Percentiles rank a stretch among this genome's conserved stretches.
These are phyloP conservation scores for Rhabdophis nuchalis DNA, from an alignment of 2,797 vertebrate genomes.

Conservation along the genomic window DNA sequence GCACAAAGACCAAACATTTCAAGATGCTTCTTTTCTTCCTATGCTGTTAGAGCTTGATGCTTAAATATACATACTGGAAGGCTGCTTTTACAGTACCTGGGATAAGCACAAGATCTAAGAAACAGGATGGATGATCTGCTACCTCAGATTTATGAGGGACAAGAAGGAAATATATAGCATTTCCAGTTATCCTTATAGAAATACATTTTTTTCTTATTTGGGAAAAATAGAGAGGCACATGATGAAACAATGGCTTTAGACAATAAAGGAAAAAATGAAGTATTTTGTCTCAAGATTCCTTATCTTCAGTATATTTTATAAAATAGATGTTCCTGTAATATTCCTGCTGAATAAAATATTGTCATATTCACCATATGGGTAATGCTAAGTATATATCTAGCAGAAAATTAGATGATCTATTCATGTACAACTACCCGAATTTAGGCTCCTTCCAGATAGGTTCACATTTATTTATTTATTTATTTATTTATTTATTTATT, in stretches of 20 bases:
- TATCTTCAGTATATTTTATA: not conserved
- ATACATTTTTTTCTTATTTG: not conserved
- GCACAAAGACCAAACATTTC: not conserved
- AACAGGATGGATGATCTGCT: not conserved
- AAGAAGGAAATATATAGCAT: not conserved
- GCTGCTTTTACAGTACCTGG: not conserved
- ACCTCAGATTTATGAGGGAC: not conserved
- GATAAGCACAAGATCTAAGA: not conserved
- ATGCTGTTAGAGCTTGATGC: conserved; percentile 1
- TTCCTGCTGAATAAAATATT: not conserved
- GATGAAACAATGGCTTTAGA: not conserved
- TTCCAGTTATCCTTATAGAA: not conserved
- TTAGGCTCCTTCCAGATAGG: not conserved
- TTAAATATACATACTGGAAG: not conserved
- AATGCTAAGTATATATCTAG: not conserved
- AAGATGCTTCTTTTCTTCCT: not conserved
- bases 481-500: no score
- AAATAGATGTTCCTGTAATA: not conserved
- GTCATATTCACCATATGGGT: not conserved
- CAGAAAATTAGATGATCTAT: not conserved
- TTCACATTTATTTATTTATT: no score
- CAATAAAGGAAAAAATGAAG: not conserved
- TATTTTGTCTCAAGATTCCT: not conserved
- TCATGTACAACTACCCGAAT: not conserved
- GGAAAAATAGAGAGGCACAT: not conserved